Evolutionary conservation across 2,888 invertebrate genomes (phyloP).

Genomic region (Eristalis intricaria): DNA sequence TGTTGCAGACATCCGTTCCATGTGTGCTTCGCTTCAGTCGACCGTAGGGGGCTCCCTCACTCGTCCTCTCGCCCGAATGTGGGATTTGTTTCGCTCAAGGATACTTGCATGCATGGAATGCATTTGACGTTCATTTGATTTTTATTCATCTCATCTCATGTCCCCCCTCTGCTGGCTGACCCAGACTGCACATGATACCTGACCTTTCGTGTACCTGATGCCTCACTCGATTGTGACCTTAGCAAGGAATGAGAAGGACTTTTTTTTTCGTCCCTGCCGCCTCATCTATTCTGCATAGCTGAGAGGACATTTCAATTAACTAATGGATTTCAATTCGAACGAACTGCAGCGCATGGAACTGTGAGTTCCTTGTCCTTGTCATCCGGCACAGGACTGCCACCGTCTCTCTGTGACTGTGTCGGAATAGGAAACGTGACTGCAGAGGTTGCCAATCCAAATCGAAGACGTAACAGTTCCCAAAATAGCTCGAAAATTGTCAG

Average conservation of each 20-base stretch:
- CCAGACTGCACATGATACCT: background rate
- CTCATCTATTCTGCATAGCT: background rate
- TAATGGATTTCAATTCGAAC: background rate
- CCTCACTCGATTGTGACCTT: background rate
- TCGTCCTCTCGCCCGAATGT: background rate
- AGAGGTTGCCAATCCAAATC: background rate
- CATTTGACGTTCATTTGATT: constrained; percentile 54
- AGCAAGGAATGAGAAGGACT: background rate
- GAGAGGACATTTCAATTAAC: background rate
- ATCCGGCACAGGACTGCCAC: background rate
- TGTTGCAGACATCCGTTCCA: background rate
- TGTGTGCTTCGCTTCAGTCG: background rate
- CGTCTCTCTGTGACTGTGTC: background rate
- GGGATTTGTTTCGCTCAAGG: background rate
- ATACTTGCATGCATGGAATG: background rate
- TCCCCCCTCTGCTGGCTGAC: constrained; percentile 4
- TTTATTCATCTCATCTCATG: constrained; percentile 38
- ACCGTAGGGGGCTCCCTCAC: too few species aligned
- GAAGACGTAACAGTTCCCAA: background rate
- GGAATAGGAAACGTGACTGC: background rate
- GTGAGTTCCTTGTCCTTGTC: background rate
- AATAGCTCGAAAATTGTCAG: background rate
- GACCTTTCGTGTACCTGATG: background rate
- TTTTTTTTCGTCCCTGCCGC: background rate
- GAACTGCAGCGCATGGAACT: background rate